Base-by-base conservation (phyloP, 2,113 vertebrate species). In the Xiphorhynchus elegans region DNA sequence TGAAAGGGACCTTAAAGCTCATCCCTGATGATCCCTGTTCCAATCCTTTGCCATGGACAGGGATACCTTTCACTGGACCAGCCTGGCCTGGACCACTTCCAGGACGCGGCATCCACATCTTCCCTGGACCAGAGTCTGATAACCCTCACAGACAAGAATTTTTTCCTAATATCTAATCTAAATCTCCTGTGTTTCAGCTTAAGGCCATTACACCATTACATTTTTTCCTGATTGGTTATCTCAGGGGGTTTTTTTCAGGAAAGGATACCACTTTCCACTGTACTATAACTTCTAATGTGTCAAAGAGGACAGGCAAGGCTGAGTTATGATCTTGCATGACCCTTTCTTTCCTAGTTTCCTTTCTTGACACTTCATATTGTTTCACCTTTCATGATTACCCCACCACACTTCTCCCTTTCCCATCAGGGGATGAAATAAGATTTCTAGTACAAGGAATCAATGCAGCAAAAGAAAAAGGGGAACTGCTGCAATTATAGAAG, bases 151-250 rank as follows among this genome's bases (percentile, higher is more conserved):
- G 55, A 23, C 40, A 55, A 35, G 25, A 35, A 31, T 76, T 62
- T 76, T 35, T 47, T 55, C n/a, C 17, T 31, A 47, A 31, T 35
- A 69, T 40, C 29, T 40, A 40, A 55, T 14, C 13, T 47, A 26
- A 68, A 35, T 16, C 10, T 35, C 20, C 7, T 6, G 11, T 35
- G 29, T 40, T 76, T 62, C n/a, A 40, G 7, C 4, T 62, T 31
- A 31, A 83, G 17, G 25, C 13, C 53, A 24, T 53, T n/a, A 25
- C 0, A 0, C n/a, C n/a, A 12, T 35, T 13, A 25, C 17, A 40
- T 37, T 50, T 67, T 53, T 69, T 42, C 21, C n/a, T 21, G 3
- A 17, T 17, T 39, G 26, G 29, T 78, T 81, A 35, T 37, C 66
- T 82, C 52, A 23, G 26, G n/a, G n/a, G 56, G 31, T 9, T 7